Conservation (phyloP, 2,113 vertebrate species). For the Scomber colias region DNA sequence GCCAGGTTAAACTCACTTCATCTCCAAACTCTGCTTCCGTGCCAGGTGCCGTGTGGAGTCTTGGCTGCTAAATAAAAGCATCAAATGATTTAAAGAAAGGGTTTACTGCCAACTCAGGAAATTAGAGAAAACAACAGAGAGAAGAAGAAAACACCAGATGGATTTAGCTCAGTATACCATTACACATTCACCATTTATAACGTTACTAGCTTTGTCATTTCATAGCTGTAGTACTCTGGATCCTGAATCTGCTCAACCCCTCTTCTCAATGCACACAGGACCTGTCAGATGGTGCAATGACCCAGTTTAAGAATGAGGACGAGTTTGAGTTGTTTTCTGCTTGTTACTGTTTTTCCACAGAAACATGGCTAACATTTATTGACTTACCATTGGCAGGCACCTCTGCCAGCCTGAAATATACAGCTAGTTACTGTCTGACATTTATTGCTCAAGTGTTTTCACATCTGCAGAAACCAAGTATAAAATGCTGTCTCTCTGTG, state of each 20-base stretch:
- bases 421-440: conserved; percentile 16
- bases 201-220: not conserved
- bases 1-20: conserved; percentile 11
- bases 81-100: conserved; percentile 3
- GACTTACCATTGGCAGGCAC: conserved; percentile 27
- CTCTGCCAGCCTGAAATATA: not conserved
- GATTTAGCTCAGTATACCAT: not conserved
- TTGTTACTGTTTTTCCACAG: conserved; percentile 23
- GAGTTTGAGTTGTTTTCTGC: conserved; percentile 4
- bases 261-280: not conserved
- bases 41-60: conserved; percentile 12
- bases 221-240: not conserved
- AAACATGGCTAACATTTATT: conserved; percentile 26
- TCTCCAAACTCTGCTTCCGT: not conserved
- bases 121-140: not conserved
- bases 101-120: not conserved
- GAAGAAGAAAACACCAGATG: not conserved
- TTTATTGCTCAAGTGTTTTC: conserved; percentile 40
- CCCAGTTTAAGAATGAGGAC: conserved; percentile 19
- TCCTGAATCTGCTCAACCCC: not conserved
- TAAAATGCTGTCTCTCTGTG: conserved; percentile 18
- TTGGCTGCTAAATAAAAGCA: conserved; percentile 19
- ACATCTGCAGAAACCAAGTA: conserved; percentile 34
- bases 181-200: not conserved
- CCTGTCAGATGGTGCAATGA: conserved; percentile 21